These are phyloP conservation scores for Gobio occitaniae DNA, from an alignment of 2,797 vertebrate species.

Conservation along the genomic window DNA sequence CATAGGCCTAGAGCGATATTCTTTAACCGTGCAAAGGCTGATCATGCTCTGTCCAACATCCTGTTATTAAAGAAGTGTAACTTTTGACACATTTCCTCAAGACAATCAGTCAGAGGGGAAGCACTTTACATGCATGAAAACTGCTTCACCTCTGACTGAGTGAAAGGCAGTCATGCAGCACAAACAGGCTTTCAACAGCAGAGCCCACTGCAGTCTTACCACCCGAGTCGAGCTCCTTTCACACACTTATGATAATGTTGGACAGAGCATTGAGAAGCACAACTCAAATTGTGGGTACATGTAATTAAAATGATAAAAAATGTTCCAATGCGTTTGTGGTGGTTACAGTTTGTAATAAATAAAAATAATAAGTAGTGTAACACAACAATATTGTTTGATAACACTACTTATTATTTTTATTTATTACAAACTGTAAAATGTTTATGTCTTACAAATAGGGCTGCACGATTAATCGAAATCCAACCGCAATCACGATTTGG, in stretches of 20 bases:
- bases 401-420: no score
- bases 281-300: not conserved
- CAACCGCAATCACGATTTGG: no score
- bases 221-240: not conserved
- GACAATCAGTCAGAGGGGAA: no score
- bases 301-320: not conserved
- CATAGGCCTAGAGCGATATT: not conserved
- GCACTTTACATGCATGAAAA: not conserved
- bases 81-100: not conserved
- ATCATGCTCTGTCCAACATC: not conserved
- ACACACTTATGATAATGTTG: not conserved
- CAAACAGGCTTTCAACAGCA: conserved; percentile 21
- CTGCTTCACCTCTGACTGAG: not conserved
- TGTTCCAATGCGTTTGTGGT: not conserved
- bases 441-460: no score
- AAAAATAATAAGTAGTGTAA: no score
- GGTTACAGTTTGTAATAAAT: no score
- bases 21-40: not conserved
- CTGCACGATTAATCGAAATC: no score
- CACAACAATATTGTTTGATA: no score
- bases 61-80: not conserved
- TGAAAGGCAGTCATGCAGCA: conserved; percentile 29
- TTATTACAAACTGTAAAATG: no score
- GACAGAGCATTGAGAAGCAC: not conserved
- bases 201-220: not conserved